These are phyloP conservation scores for Corythoichthys haematopterus DNA, from an alignment of 2,113 vertebrate species.

Conservation along the genomic window DNA sequence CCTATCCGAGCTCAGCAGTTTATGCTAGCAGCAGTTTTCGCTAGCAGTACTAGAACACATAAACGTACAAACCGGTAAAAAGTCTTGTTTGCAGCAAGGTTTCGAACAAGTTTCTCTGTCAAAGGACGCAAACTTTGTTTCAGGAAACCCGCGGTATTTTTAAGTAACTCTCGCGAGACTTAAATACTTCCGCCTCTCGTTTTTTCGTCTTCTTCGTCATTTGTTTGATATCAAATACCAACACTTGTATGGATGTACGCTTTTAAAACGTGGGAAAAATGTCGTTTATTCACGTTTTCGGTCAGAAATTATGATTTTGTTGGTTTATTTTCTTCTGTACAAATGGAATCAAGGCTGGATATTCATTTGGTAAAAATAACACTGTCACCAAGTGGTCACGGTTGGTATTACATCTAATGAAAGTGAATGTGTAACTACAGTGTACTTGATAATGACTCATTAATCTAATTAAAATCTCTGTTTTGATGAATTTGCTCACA, in stretches of 20 bases:
- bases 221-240: neutral
- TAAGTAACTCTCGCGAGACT: neutral
- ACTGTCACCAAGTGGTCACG: neutral
- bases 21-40: constrained; percentile 11
- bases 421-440: neutral
- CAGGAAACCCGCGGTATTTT: constrained; percentile 6
- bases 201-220: neutral
- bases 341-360: neutral
- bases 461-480: neutral
- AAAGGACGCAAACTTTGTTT: neutral
- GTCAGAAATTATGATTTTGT: neutral
- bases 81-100: neutral
- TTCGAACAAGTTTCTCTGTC: neutral
- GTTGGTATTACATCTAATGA: neutral
- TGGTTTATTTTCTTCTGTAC: neutral
- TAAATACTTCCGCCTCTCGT: neutral
- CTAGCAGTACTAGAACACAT: neutral
- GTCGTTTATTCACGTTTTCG: neutral
- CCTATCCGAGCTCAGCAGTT: neutral
- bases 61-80: neutral
- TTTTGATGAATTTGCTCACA: neutral
- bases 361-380: neutral
- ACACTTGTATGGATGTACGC: neutral
- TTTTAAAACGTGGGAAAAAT: neutral
- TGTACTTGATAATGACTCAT: too few relatives aligned